Percentiles rank a stretch among this genome's conserved stretches.
Conservation (phyloP, 92 coral and sea anemone species). For the Epizoanthus fatuus region DNA sequence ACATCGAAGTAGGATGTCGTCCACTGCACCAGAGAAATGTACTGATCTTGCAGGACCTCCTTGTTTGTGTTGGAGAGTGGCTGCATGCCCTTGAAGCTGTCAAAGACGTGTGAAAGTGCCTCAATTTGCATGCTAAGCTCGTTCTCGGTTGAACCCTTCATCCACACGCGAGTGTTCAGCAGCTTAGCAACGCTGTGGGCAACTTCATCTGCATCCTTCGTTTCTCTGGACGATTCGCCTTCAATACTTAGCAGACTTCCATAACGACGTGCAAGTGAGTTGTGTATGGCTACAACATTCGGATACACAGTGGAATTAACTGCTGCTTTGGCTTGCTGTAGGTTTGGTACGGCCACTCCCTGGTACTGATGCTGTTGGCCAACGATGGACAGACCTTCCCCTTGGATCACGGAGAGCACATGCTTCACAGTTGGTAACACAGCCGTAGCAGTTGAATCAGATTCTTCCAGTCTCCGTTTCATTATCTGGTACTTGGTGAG, state of each 20-base stretch:
- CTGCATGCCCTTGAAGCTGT: conserved; percentile 67
- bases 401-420: conserved; percentile 69
- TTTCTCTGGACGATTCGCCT: conserved; percentile 62
- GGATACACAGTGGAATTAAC: conserved; percentile 64
- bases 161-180: conserved; percentile 70
- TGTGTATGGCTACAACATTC: conserved; percentile 63
- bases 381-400: conserved; percentile 66
- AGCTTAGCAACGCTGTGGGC: conserved; percentile 70
- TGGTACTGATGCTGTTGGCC: conserved; percentile 77
- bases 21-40: conserved; percentile 68
- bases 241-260: conserved; percentile 58
- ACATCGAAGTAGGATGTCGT: conserved; percentile 71
- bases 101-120: conserved; percentile 59
- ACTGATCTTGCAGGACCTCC: conserved; percentile 70
- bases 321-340: conserved; percentile 77
- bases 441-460: conserved; percentile 62
- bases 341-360: conserved; percentile 65
- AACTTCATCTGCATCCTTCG: conserved; percentile 68
- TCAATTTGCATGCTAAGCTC: conserved; percentile 61
- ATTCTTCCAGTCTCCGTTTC: conserved; percentile 67
- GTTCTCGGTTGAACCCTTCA: conserved; percentile 63
- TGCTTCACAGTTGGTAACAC: conserved; percentile 77
- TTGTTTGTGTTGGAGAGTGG: conserved; percentile 56
- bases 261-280: conserved; percentile 66
- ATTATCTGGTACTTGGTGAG: conserved; percentile 70